Percentiles rank a stretch among this genome's conserved stretches.
Conservation (phyloP, 1,140 invertebrate species). For the Brachionus manjavacas region DNA sequence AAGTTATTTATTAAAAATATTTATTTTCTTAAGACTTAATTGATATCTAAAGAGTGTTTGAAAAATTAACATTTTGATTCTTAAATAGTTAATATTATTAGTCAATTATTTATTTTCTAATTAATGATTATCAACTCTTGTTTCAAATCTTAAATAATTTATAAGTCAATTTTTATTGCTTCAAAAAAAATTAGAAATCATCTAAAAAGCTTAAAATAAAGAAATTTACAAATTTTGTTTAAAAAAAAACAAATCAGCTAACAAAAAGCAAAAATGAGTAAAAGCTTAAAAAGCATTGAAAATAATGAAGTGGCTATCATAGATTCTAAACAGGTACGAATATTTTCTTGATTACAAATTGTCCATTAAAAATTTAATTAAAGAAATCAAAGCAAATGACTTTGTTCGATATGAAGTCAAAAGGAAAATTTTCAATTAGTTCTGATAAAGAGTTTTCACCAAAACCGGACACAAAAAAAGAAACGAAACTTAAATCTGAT, state of each 20-base stretch:
- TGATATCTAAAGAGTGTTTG: no score
- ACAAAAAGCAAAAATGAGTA: neutral
- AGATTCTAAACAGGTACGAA: neutral
- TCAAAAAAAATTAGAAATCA: neutral
- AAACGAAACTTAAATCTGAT: neutral
- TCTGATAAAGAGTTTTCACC: constrained; percentile 1
- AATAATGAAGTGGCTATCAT: neutral
- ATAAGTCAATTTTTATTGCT: neutral
- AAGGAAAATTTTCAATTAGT: neutral
- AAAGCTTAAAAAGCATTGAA: neutral
- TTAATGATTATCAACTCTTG: neutral
- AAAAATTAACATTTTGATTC: no score
- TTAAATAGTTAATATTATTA: no score
- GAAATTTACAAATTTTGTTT: neutral
- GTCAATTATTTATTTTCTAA: no score
- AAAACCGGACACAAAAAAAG: neutral
- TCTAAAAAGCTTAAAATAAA: neutral
- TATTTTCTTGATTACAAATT: neutral
- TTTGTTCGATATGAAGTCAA: constrained; percentile 20
- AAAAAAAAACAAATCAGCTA: neutral
- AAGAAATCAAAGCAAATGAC: constrained; percentile 1
- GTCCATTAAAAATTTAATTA: neutral
- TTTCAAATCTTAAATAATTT: neutral
- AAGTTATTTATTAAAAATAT: no score
- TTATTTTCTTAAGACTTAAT: no score